Evolutionary conservation across 2,797 vertebrate species (phyloP).

Genomic region (Geotrypetes seraphini): DNA sequence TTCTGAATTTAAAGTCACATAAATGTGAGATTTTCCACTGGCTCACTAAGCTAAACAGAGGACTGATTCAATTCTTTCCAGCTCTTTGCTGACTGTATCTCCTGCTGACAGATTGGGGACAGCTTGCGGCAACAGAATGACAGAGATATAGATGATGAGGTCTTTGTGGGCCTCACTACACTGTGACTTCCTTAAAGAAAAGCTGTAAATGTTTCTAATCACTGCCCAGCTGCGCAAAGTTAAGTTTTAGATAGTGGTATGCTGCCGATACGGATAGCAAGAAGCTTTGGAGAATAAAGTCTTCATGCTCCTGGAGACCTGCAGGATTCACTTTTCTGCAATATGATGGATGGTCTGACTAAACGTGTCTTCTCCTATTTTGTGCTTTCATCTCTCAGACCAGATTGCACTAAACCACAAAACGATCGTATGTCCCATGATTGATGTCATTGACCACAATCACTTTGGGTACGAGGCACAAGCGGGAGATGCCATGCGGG

Average conservation of each 20-base stretch:
- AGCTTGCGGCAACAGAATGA: conserved; percentile 45
- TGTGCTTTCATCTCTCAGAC: conserved; percentile 67
- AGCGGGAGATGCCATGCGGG: conserved; percentile 80
- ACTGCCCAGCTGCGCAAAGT: conserved; percentile 40
- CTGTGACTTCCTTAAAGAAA: conserved; percentile 50
- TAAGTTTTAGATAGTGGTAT: conserved; percentile 24
- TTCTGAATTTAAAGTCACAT: conserved; percentile 25
- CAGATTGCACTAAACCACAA: conserved; percentile 79
- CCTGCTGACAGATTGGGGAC: conserved; percentile 62
- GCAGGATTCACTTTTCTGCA: conserved; percentile 22
- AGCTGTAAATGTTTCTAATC: conserved; percentile 61
- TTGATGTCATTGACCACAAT: conserved; percentile 87
- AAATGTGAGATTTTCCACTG: conserved; percentile 18
- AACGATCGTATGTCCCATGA: conserved; percentile 86
- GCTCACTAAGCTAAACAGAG: no score
- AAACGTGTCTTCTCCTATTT: conserved; percentile 46
- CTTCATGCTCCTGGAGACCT: conserved; percentile 11
- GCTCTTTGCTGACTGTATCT: conserved; percentile 12
- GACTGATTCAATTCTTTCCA: no score
- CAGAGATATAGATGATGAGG: conserved; percentile 46
- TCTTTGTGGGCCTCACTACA: conserved; percentile 47
- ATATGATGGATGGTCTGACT: conserved; percentile 42
- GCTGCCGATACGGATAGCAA: conserved; percentile 30
- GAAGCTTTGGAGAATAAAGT: conserved; percentile 24
- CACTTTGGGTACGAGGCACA: conserved; percentile 84